Base-by-base conservation (phyloP, 1,140 invertebrate genomes). In the Caenorhabditis brenneri region DNA sequence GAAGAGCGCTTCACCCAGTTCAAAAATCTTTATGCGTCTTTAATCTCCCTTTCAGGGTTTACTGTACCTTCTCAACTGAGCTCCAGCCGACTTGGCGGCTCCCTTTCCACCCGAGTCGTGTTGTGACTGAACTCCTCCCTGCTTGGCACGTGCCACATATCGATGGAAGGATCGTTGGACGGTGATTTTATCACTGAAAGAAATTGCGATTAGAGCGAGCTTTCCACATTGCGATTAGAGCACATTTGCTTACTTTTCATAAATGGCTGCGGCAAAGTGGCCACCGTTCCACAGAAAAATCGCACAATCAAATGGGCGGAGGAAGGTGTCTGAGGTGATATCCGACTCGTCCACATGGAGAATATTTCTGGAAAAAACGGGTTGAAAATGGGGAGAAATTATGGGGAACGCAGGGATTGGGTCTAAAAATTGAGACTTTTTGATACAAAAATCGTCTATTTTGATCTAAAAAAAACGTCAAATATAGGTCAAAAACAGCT, bases 151-250 rank as follows among this genome's bases (percentile, higher is more conserved):
- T 0, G 95, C 94, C 6, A 95, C 95, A 89, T 97, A 97, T 58
- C 94, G 94, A 91, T 96, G 95, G 88, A 95, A 94, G 1, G 95
- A 96, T 91, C 96, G 96, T 89, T 96, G 95, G 2, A 93, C 90
- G n/a, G 94, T 58, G 29, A 80, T 83, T 79, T 51, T 48, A 9
- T 79, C 69, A 22, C 78, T 83, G 48, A 79, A 83, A 55, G 3
- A n/a, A 7, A 3, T 51, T n/a, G n/a, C 12, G 16, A 5, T 51
- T 19, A 19, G 48, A 16, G 48, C 19, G 16, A 46, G 42, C 4
- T 46, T n/a, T n/a, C n/a, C n/a, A n/a, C n/a, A n/a, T n/a, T n/a
- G n/a, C n/a, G n/a, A n/a, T n/a, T n/a, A n/a, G n/a, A n/a, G n/a
- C n/a, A n/a, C n/a, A n/a, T n/a, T n/a, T n/a, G 5, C 69, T 60